Percentiles rank a stretch among this genome's conserved stretches.
These are phyloP conservation scores for Spisula solida DNA, from an alignment of 2,888 invertebrate species.

Conservation along the genomic window DNA sequence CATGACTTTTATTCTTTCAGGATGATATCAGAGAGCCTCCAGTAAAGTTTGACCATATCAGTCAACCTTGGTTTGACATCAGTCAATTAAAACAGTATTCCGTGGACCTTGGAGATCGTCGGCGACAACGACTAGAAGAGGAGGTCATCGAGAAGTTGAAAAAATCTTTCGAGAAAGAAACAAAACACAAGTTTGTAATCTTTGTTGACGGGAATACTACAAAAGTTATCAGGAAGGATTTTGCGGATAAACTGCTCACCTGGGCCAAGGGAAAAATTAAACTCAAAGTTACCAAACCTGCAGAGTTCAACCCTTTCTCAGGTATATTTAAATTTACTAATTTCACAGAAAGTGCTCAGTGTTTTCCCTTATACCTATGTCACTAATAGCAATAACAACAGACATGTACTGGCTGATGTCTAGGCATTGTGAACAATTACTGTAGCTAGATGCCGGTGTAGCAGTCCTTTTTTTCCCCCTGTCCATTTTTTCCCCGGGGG, in stretches of 20 bases:
- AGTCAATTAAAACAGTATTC: slow-evolving; percentile 52
- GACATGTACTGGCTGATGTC: no score
- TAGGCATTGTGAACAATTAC: no score
- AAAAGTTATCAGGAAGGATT: slow-evolving; percentile 63
- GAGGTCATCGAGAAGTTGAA: slow-evolving; percentile 62
- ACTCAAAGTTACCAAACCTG: slow-evolving; percentile 30
- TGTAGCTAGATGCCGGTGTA: no score
- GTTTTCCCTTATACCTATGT: no score
- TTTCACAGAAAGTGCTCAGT: no score
- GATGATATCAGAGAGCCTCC: slow-evolving; percentile 73
- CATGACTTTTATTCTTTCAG: slow-evolving; percentile 50
- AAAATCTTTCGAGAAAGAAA: slow-evolving; percentile 30
- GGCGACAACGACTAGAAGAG: slow-evolving; percentile 52
- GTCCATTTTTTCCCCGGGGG: no score
- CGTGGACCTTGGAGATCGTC: slow-evolving; percentile 53
- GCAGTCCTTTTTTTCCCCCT: no score
- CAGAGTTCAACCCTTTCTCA: slow-evolving; percentile 5
- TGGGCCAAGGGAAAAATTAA: slow-evolving; percentile 64
- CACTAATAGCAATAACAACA: no score
- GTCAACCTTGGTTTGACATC: slow-evolving; percentile 72
- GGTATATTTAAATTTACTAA: not conserved
- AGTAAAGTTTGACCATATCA: slow-evolving; percentile 69
- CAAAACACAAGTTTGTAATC: slow-evolving; percentile 58
- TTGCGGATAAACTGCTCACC: slow-evolving; percentile 59
- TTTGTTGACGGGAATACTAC: slow-evolving; percentile 60